These are phyloP conservation scores for Gnathonemus longibarbis DNA, from an alignment of 2,113 vertebrate species.

Conservation along the genomic window DNA sequence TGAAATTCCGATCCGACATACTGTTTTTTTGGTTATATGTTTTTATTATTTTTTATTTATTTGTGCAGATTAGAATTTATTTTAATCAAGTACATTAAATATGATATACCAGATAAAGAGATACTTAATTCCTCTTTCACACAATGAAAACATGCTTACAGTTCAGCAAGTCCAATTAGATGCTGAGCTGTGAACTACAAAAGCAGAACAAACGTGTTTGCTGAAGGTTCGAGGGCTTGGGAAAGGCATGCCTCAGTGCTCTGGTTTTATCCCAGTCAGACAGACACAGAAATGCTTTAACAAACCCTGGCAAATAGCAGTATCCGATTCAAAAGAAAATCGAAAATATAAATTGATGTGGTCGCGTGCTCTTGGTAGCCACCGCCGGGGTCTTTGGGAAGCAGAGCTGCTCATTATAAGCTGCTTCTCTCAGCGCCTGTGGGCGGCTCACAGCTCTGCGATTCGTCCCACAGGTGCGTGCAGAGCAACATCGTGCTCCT, in stretches of 20 bases:
- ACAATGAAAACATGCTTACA: background rate
- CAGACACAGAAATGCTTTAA: background rate
- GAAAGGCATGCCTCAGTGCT: background rate
- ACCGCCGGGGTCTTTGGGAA: background rate
- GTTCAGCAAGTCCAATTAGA: background rate
- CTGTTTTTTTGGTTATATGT: background rate
- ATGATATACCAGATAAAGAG: background rate
- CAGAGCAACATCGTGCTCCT: slow-evolving; percentile 98
- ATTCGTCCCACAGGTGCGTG: slow-evolving; percentile 72
- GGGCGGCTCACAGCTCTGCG: background rate
- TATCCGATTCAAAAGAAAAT: background rate
- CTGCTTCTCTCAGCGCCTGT: background rate
- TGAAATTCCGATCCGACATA: background rate
- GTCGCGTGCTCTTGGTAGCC: background rate
- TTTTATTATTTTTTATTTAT: background rate
- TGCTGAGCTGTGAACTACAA: background rate
- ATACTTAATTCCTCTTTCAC: background rate
- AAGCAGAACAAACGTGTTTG: background rate
- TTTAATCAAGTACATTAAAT: background rate
- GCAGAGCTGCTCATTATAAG: background rate
- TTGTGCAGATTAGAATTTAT: background rate
- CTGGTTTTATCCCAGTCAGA: background rate
- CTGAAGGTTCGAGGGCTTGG: background rate
- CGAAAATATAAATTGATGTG: background rate
- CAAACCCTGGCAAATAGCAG: background rate